Evolutionary conservation across 1,140 invertebrate genomes (phyloP).

Genomic region (Aphelinus atriplicis): DNA sequence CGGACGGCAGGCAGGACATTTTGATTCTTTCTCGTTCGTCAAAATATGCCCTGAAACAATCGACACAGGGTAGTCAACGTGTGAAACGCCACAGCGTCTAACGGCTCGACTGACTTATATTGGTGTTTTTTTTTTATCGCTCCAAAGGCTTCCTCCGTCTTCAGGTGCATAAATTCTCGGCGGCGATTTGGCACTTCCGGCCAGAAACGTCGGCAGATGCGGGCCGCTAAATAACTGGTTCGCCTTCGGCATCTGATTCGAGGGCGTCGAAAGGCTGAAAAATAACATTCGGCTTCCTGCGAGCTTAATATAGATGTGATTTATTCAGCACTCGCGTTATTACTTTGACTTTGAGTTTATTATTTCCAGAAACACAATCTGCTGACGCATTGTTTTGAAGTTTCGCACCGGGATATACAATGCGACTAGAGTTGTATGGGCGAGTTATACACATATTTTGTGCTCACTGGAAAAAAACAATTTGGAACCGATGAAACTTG

Average conservation of each 20-base stretch:
- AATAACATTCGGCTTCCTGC: constrained; percentile 32
- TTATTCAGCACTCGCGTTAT: constrained; percentile 21
- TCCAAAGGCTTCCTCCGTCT: constrained; percentile 15
- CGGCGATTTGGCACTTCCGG: constrained; percentile 37
- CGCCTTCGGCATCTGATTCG: constrained; percentile 37
- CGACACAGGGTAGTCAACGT: too few relatives aligned
- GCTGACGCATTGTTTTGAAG: too few relatives aligned
- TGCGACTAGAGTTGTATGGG: too few relatives aligned
- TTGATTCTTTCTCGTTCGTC: too few relatives aligned
- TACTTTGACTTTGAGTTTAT: background rate
- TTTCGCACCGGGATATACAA: too few relatives aligned
- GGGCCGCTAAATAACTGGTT: constrained; percentile 47
- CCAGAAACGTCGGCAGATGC: constrained; percentile 45
- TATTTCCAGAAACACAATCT: too few relatives aligned
- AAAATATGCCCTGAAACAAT: too few relatives aligned
- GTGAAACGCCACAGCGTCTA: background rate
- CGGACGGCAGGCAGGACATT: too few relatives aligned
- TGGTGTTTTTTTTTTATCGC: constrained; percentile 12
- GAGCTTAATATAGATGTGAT: constrained; percentile 25
- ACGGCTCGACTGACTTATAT: background rate
- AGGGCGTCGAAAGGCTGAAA: constrained; percentile 40
- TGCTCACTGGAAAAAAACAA: too few relatives aligned
- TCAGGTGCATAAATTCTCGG: constrained; percentile 21
- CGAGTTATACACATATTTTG: too few relatives aligned
- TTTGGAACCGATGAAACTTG: too few relatives aligned